Conservation (phyloP, 64 coral and sea anemone species). For the Trachythela sp. region DNA sequence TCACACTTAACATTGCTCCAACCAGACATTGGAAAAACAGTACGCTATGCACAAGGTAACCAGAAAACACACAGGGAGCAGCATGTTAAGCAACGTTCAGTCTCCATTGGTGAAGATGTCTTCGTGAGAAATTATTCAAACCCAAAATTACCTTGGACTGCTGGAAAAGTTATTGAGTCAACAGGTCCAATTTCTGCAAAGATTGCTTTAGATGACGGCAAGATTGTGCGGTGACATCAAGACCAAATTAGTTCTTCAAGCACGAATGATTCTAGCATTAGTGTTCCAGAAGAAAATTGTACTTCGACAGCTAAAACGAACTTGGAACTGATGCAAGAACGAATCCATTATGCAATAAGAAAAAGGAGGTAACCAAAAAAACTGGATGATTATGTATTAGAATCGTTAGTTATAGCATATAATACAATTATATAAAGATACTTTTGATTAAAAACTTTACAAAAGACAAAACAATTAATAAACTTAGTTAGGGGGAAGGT, state of each 20-base stretch:
- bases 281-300: not conserved
- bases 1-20: slow-evolving; percentile 9
- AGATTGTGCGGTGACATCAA: slow-evolving; percentile 14
- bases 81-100: too few relatives aligned
- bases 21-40: not conserved
- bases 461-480: not conserved
- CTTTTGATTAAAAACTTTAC: not conserved
- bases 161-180: too few relatives aligned
- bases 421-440: not conserved
- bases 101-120: too few relatives aligned
- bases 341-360: not conserved
- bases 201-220: slow-evolving; percentile 21
- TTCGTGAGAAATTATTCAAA: too few relatives aligned
- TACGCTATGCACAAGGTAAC: too few relatives aligned
- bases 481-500: not conserved
- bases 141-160: too few relatives aligned
- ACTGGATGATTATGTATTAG: not conserved
- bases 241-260: not conserved
- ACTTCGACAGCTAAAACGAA: not conserved
- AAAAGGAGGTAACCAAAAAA: not conserved
- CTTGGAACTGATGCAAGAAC: not conserved
- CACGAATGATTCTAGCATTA: not conserved
- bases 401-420: not conserved
- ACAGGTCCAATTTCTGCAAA: slow-evolving; percentile 34
- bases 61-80: too few relatives aligned